Base-by-base conservation (phyloP, 2,797 vertebrate species). In the Peromyscus melanophrys region DNA sequence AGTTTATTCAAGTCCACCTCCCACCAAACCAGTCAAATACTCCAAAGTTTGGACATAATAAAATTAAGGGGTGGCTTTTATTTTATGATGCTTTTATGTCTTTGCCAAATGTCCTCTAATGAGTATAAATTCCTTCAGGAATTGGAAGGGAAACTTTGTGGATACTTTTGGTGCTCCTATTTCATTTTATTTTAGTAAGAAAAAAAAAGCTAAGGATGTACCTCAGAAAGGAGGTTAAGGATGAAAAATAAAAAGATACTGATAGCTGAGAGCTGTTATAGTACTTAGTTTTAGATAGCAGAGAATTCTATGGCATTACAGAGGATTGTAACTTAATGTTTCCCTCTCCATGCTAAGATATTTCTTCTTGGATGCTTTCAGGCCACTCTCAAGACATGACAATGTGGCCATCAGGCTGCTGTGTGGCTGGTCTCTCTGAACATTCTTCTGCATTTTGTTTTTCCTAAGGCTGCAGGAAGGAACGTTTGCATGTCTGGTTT, bases 51-150 rank as follows among this genome's bases (percentile, higher is more conserved):
- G 3, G 25, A 3, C 49, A n/a, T 40, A 3, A 59, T 76, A 55
- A 21, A 57, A 37, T 73, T 77, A 52, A 46, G 10, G 11, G 34
- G n/a, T 55, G 27, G 25, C 25, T 86, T 89, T 84, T 88, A 34
- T 67, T 84, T 87, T 87, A 43, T 49, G 29, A 31, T 69, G 59
- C 4, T 14, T 82, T 75, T 69, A 34, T 37, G 0, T 81, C 1
- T 69, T 95, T 92, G 92, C 40, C 16, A 73, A 89, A 93, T 83
- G n/a, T 80, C 78, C 40, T 65, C 29, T 43, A 59, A 59, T 59
- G 49, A 73, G n/a, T 43, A 21, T 21, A 71, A 69, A 57, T 29
- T 59, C 21, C 63, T 77, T 94, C 3, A 89, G 73, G 90, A 76
- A 23, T 46, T 6, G 25, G 46, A 94, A 61, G 40, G 5, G 92